Base-by-base conservation (phyloP, 2,797 vertebrate species). In the Hydrolagus colliei region DNA sequence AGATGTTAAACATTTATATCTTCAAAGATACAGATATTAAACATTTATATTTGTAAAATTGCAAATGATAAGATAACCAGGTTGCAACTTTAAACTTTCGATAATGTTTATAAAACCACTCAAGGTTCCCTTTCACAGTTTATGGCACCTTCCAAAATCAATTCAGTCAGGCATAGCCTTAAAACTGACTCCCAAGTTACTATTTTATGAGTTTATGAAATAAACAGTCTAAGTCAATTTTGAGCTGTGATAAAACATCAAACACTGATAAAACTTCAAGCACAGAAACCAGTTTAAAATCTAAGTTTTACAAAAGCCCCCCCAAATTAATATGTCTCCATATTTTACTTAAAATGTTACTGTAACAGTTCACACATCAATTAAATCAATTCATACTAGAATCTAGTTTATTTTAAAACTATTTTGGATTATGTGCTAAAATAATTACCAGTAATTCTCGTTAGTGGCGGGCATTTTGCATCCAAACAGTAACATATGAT, bases 401-500 rank as follows among this genome's bases (percentile, higher is more conserved):
- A 85, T 61, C 74, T 86, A 79, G 41, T 71, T 32, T 6, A 8
- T 85, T 62, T 16, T 27, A 74, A 73, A 62, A 62, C 8, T 59
- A 72, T 27, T 35, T 22, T 3, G 6, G 62, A 61, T 72, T 61
- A 11, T 12, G 62, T 72, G 9, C 16, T 74, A 62, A 61, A 73
- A 72, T 22, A 74, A 92, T 95, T 95, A 99, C 98, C 98, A 99
- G 92, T 96, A 97, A 88, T 89, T 92, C 88, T 93, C 93, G 62
- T 93, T 92, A 87, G 96, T 96, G 10, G 92, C 93, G 0, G 98
- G 98, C 78, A 92, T 94, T 89, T 93, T 94, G 90, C 98, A 99
- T 91, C 97, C 97, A 71, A 97, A 99, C 61, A 99, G 93, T 61
- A 99, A 91, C 97, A 99, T 98, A 89, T 99, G 98, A 88, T 99